A percentile compares a stretch with the other conserved stretches of the same genome.
These are phyloP conservation scores for Perodicticus potto DNA, from an alignment of 2,797 vertebrate species.

Conservation along the genomic window DNA sequence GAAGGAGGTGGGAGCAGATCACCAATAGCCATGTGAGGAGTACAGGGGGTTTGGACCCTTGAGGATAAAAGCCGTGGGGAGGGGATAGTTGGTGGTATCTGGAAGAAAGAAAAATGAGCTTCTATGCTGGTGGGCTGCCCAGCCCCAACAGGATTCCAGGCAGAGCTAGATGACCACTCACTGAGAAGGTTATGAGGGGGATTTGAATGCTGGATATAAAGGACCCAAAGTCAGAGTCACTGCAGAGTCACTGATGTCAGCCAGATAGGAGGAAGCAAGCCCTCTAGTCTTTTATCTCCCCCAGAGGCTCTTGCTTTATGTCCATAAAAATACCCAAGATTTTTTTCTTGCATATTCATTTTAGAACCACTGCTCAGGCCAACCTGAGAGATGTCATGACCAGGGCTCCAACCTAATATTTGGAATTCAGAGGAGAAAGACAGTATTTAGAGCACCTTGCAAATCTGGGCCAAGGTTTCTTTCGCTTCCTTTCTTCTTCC, in stretches of 20 bases:
- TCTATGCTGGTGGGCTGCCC: background rate
- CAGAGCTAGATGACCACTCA: background rate
- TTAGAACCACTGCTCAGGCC: background rate
- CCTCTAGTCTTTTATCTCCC: background rate
- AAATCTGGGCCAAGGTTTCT: background rate
- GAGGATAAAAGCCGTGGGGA: background rate
- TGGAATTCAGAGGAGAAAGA: background rate
- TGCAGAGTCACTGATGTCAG: background rate
- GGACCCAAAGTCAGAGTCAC: background rate
- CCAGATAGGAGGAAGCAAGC: background rate
- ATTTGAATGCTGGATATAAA: background rate
- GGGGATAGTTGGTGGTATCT: background rate
- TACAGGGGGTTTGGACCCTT: background rate
- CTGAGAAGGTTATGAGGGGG: background rate
- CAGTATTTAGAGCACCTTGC: background rate
- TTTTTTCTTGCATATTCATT: background rate
- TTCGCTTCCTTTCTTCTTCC: background rate
- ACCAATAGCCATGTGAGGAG: background rate
- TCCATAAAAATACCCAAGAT: background rate
- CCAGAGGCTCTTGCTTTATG: background rate
- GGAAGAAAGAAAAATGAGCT: background rate
- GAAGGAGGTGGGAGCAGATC: no score
- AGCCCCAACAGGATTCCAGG: background rate
- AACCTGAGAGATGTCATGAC: background rate
- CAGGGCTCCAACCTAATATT: background rate